Base-by-base conservation (phyloP, 2,797 vertebrate genomes). In the Tamandua tetradactyla region DNA sequence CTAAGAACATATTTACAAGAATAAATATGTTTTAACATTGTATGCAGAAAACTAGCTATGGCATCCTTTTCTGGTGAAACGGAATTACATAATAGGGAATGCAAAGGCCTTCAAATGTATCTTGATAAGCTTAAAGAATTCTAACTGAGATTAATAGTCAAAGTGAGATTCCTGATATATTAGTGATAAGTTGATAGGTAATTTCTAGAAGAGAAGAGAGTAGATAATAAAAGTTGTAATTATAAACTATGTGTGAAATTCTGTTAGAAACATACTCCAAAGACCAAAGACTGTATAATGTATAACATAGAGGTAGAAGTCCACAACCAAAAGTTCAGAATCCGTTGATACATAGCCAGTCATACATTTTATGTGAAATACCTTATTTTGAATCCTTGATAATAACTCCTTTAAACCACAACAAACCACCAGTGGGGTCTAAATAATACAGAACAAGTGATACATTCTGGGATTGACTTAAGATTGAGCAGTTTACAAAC, bases 251-350 rank as follows among this genome's bases (percentile, higher is more conserved):
- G 18, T 52, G 25, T 42, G 44, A 55, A 14, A 32, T 42, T 88
- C 42, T 52, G 0, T 23, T 42, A 23, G 18, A 87, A 82, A 69
- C 40, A 66, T 13, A 68, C 11, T 1, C 22, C 27, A 61, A 7
- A 68, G n/a, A 61, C 12, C 62, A 11, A 57, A n/a, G 52, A 27
- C 2, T 7, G n/a, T 22, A 52, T 71, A 57, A 52, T 59, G 66
- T 25, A 11, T 5, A 59, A 5, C 6, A 5, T 37, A 18, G 1
- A 86, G 27, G 55, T 11, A 0, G 5, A 2, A 64, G 47, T 25
- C 17, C 64, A 17, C 3, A n/a, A 47, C 47, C 47, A 47, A 47
- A 47, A 14, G 7, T 37, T 37, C 15, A 61, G 30, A 52, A 27
- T 5, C 14, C 6, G 47, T 0, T 25, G 25, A 10, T n/a, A 9